Conservation (phyloP, 2,797 vertebrate species). For the Argya squamiceps region DNA sequence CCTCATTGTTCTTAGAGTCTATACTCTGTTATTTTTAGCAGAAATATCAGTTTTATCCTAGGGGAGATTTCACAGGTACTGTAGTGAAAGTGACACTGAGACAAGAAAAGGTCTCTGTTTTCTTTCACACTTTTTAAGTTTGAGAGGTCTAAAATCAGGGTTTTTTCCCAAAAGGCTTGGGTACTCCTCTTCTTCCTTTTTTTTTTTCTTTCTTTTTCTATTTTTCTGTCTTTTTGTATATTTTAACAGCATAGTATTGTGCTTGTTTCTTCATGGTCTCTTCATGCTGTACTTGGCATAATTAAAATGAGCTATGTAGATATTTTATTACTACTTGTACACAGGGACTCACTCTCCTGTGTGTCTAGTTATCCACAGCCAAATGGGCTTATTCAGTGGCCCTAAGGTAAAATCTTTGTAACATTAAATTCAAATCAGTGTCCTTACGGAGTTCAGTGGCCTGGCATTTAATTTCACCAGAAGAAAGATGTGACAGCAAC, state of each 20-base stretch:
- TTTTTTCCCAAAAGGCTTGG: background rate
- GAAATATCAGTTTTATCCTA: background rate
- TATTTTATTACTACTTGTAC: background rate
- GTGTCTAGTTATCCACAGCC: background rate
- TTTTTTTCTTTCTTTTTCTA: fast-evolving
- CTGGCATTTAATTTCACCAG: background rate
- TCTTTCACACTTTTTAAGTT: background rate
- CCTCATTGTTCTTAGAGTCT: background rate
- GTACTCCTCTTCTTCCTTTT: background rate
- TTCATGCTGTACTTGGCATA: background rate
- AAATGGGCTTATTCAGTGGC: background rate
- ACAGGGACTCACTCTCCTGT: background rate
- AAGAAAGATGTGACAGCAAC: background rate
- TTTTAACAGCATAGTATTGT: background rate
- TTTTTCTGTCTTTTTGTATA: background rate
- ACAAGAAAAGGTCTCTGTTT: background rate
- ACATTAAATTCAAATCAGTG: background rate
- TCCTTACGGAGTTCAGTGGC: background rate
- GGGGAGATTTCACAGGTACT: background rate
- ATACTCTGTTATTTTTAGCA: background rate
- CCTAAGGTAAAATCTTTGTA: background rate
- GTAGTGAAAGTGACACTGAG: background rate
- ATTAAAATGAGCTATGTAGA: background rate
- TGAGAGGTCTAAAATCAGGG: background rate
- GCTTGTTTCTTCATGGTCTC: background rate